Evolutionary conservation across 2,797 vertebrate genomes (phyloP), one percentile per base, ranked within the genome.

Genomic region (Anolis apletophallus): DNA sequence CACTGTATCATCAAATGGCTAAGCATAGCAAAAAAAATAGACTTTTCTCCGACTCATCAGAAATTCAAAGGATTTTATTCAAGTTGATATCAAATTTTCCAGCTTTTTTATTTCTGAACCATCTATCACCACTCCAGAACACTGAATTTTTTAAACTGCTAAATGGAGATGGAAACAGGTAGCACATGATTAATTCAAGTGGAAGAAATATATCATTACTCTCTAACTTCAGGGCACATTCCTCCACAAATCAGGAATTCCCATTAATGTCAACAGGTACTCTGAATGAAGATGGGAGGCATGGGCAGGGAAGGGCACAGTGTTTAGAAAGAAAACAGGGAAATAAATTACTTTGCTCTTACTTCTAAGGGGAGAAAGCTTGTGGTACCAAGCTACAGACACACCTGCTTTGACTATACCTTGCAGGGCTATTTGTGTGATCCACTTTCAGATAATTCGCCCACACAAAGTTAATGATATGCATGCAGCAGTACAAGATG

Each of bases 301-400:
- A 82, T 57, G 64, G 69, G 83, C 90, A 89, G 40, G 40, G 40
- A 40, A 16, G 81, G 75, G 86, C 68, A 84, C 67, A 83, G 68
- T 75, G 90, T 72, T 85, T 85, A 81, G 26, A 82, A 85, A 82
- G 17, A 55, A 83, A 90, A 82, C 59, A 81, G 82, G 75, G 55
- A 87, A 89, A 81, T 57, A 92, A 90, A 93, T 88, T 93, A 90
- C 88, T 89, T 83, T 85, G 81, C 54, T 90, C 91, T 90, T 74
- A 90, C 80, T 90, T 91, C 89, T 34, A 89, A 78, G 91, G 34
- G 79, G 57, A 86, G 89, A 87, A 90, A 89, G 77, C 84, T 88
- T 86, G 34, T 88, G 83, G 95, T 94, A 96, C 93, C 95, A 96
- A 2, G 29, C 84, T 0, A 95, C 92, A 93, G 88, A 94, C 94